phyloP scores from a whole-genome alignment of 35 echinoderm and acorn worm genomes.

The Apostichopus japonicus region DNA sequence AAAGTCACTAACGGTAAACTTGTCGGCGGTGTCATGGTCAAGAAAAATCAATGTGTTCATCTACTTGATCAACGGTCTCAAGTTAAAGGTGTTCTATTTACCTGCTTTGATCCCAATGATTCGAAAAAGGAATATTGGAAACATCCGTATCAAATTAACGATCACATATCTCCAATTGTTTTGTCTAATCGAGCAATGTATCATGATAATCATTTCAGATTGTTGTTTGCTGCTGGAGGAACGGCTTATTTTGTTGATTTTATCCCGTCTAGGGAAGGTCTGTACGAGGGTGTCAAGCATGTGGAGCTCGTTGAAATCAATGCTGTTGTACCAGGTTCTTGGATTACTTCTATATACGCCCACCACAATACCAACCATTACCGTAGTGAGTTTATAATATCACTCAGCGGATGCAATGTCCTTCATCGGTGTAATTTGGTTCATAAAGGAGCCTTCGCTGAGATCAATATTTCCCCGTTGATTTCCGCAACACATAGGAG shows the following conservation, averaged over 20 bases:
- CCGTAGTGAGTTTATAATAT: slow-evolving; percentile 7
- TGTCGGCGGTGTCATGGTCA: slow-evolving; percentile 26
- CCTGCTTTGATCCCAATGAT: slow-evolving; percentile 14
- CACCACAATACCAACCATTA: background rate
- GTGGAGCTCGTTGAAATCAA: background rate
- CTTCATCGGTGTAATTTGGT: background rate
- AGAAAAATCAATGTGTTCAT: slow-evolving; percentile 14
- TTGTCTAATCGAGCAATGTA: slow-evolving; percentile 24
- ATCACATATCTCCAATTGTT: background rate
- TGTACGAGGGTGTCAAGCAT: background rate
- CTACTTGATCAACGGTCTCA: background rate
- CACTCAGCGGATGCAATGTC: background rate
- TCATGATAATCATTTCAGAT: background rate
- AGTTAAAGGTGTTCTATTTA: background rate
- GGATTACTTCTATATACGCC: slow-evolving; percentile 12
- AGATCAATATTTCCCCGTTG: background rate
- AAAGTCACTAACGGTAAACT: slow-evolving; percentile 1
- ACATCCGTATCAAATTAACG: background rate
- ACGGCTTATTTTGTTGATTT: slow-evolving; percentile 5
- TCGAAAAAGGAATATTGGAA: background rate
- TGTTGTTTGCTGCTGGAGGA: background rate
- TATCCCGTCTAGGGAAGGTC: background rate
- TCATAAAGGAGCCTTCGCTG: background rate
- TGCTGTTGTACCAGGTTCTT: background rate
- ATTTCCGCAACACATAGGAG: background rate